A percentile compares a stretch with the other conserved stretches of the same genome.
phyloP scores from a whole-genome alignment of 2,888 invertebrate species.

The Choreutis nemorana region DNA sequence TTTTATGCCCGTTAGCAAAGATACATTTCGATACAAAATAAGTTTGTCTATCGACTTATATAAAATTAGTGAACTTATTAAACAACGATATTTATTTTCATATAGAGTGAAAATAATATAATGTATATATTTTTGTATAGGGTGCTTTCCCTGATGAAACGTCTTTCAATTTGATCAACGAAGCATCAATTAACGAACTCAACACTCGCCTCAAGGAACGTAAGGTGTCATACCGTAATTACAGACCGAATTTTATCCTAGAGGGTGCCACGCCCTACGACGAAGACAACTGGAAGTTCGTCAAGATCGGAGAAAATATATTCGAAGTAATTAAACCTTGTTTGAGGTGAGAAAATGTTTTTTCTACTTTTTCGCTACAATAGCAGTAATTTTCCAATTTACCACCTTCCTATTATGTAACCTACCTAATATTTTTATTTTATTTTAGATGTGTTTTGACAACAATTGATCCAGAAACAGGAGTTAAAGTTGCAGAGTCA shows the following conservation, averaged over 20 bases:
- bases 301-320: slow-evolving; percentile 71
- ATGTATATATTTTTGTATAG: slow-evolving; percentile 27
- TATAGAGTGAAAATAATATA: background rate
- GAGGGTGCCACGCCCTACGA: slow-evolving; percentile 65
- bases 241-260: slow-evolving; percentile 76
- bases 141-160: slow-evolving; percentile 74
- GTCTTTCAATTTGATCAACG: slow-evolving; percentile 72
- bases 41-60: too few relatives aligned
- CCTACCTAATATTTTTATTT: too few relatives aligned
- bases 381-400: background rate
- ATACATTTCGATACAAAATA: too few relatives aligned
- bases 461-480: slow-evolving; percentile 74
- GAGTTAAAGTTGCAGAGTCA: slow-evolving; percentile 69
- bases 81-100: too few relatives aligned
- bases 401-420: slow-evolving; percentile 4
- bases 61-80: too few relatives aligned
- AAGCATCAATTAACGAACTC: slow-evolving; percentile 71
- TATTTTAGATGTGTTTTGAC: slow-evolving; percentile 71
- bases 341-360: slow-evolving; percentile 46
- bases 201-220: slow-evolving; percentile 62
- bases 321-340: slow-evolving; percentile 73
- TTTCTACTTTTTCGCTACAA: background rate
- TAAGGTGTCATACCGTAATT: slow-evolving; percentile 59
- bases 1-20: too few relatives aligned
- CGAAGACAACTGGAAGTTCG: slow-evolving; percentile 76